These are phyloP conservation scores for Philaethria dido DNA, from an alignment of 2,888 invertebrate genomes.

Conservation along the genomic window DNA sequence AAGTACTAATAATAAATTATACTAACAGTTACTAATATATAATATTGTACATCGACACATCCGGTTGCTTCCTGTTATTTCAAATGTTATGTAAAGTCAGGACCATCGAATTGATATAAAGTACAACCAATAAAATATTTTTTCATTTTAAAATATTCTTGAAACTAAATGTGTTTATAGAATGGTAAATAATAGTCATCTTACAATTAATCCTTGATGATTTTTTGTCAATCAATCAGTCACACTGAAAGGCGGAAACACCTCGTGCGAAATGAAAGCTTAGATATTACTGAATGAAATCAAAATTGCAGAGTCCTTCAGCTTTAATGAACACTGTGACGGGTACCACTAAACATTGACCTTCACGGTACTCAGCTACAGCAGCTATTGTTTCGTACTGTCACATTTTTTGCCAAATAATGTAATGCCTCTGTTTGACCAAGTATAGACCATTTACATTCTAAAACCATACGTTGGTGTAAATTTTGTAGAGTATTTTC, in stretches of 20 bases:
- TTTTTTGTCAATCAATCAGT: slow-evolving; percentile 4
- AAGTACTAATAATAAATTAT: slow-evolving; percentile 39
- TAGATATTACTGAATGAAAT: slow-evolving; percentile 32
- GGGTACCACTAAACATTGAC: slow-evolving; percentile 38
- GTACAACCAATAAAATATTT: neutral
- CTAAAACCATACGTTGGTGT: neutral
- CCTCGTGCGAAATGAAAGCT: slow-evolving; percentile 24
- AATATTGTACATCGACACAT: neutral
- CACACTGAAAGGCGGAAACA: slow-evolving; percentile 45
- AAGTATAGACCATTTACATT: neutral
- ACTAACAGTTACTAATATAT: neutral
- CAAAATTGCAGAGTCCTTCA: slow-evolving; percentile 42
- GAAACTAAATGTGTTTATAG: neutral
- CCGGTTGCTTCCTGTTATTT: no score
- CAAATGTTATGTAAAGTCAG: no score
- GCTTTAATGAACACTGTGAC: slow-evolving; percentile 37
- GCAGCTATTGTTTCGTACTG: slow-evolving; percentile 29
- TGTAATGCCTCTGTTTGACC: neutral
- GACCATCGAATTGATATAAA: neutral
- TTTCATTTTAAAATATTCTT: no score
- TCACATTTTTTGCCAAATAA: slow-evolving; percentile 10
- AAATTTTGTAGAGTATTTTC: neutral
- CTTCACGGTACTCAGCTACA: slow-evolving; percentile 46
- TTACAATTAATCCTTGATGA: neutral
- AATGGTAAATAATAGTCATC: neutral